Evolutionary conservation across 1,140 invertebrate species (phyloP).

Genomic region (Cotesia chilonis): DNA sequence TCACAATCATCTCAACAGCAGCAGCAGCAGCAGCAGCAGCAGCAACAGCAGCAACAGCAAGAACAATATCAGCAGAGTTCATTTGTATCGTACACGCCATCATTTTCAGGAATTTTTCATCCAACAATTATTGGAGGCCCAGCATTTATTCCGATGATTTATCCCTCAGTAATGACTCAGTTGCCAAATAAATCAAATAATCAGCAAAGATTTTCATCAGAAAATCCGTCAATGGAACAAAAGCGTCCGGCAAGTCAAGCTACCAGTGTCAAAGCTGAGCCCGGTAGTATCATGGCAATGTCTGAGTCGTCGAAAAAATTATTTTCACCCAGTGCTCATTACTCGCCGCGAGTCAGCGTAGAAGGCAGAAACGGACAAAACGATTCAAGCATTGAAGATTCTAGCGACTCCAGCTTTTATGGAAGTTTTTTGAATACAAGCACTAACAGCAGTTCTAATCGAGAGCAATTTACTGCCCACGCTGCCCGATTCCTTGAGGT

Average conservation of each 20-base stretch:
- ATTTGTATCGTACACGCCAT: conserved; percentile 53
- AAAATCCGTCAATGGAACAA: conserved; percentile 37
- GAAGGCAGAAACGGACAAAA: conserved; percentile 44
- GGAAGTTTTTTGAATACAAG: conserved; percentile 60
- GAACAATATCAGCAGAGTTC: not conserved
- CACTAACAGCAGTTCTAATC: conserved; percentile 53
- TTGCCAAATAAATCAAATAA: conserved; percentile 26
- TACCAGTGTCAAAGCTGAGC: conserved; percentile 72
- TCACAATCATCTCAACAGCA: conserved; percentile 41
- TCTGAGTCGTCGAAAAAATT: conserved; percentile 70
- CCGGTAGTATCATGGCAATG: conserved; percentile 67
- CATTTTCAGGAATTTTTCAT: conserved; percentile 68
- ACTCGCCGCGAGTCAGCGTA: conserved; percentile 51
- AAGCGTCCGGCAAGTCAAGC: conserved; percentile 68
- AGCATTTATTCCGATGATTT: conserved; percentile 58
- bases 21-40: not conserved
- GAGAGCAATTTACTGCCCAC: conserved; percentile 41
- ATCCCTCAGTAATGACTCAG: conserved; percentile 60
- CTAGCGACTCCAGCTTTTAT: conserved; percentile 63
- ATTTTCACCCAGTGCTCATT: conserved; percentile 45
- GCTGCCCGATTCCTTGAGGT: conserved; percentile 14
- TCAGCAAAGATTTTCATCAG: not conserved
- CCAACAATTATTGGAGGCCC: conserved; percentile 63
- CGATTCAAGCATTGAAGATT: conserved; percentile 54
- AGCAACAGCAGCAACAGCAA: too few relatives aligned